Conservation (phyloP, 2,888 invertebrate species). For the Drosophila seclusa region DNA sequence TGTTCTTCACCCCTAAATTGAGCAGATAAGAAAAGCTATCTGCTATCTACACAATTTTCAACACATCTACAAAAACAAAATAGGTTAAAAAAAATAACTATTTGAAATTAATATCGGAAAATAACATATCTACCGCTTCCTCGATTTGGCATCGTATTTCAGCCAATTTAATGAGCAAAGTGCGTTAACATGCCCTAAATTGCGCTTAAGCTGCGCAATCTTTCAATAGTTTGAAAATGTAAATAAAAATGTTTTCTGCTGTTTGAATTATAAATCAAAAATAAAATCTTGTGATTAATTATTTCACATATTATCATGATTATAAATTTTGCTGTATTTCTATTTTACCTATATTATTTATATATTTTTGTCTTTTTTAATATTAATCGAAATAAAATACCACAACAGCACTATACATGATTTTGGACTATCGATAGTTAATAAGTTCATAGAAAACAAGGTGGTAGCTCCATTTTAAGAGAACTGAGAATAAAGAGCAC, state of each 20-base stretch:
- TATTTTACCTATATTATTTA: neutral
- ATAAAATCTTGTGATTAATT: neutral
- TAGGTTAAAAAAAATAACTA: neutral
- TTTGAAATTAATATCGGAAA: neutral
- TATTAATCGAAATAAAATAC: conserved; percentile 1
- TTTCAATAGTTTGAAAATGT: neutral
- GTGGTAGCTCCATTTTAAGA: neutral
- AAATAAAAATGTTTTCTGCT: neutral
- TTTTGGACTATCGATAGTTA: neutral
- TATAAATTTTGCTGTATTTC: neutral
- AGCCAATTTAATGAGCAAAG: neutral
- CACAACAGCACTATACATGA: neutral
- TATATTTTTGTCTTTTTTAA: neutral
- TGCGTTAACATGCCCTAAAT: neutral
- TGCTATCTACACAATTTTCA: neutral
- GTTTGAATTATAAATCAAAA: neutral
- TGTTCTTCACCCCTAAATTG: neutral
- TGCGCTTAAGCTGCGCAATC: neutral
- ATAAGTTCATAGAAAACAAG: neutral
- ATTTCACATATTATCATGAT: neutral
- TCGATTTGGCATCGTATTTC: too few species aligned
- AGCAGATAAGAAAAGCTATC: neutral
- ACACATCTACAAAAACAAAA: neutral
- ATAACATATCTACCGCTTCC: neutral
- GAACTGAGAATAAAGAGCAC: neutral